A percentile compares a stretch with the other conserved stretches of the same genome.
Evolutionary conservation across 2,113 vertebrate species (phyloP).

Genomic region (Pleuronectes platessa): DNA sequence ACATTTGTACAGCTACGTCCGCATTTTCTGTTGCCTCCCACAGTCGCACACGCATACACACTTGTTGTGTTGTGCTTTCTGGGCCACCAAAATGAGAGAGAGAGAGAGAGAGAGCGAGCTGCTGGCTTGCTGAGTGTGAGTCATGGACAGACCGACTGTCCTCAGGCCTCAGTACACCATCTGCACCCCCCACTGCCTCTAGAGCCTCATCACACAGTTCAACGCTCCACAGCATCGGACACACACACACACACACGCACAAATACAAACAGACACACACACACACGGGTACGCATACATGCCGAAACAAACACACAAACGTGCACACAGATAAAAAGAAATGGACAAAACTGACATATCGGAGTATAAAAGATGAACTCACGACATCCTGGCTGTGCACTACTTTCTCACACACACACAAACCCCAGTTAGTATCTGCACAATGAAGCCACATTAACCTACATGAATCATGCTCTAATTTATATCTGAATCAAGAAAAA

Average conservation of each 20-base stretch:
- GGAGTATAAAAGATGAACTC: neutral
- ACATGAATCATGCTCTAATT: neutral
- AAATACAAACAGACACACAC: slow-evolving; percentile 30
- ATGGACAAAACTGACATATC: neutral
- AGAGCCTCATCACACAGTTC: slow-evolving; percentile 65
- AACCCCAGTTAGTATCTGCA: neutral
- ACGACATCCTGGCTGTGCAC: neutral
- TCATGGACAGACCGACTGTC: slow-evolving; percentile 71
- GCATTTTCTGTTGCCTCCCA: slow-evolving; percentile 59
- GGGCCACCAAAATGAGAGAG: slow-evolving; percentile 39
- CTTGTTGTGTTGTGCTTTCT: slow-evolving; percentile 58
- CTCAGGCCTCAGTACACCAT: slow-evolving; percentile 72
- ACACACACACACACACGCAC: slow-evolving; percentile 42
- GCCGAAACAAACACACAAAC: slow-evolving; percentile 15
- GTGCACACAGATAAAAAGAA: slow-evolving; percentile 12
- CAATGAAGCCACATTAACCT: neutral
- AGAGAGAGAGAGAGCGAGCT: slow-evolving; percentile 8
- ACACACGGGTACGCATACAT: slow-evolving; percentile 38
- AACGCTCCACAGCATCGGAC: slow-evolving; percentile 37
- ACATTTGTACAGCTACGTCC: slow-evolving; percentile 30
- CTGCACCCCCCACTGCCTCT: slow-evolving; percentile 63
- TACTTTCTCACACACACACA: neutral
- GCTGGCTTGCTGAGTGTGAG: slow-evolving; percentile 62
- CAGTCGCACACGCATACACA: slow-evolving; percentile 18
- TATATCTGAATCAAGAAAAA: neutral